Percentiles rank a stretch among this genome's conserved stretches.
Conservation (phyloP, 2,888 invertebrate species). For the Yponomeuta plumbellus region DNA sequence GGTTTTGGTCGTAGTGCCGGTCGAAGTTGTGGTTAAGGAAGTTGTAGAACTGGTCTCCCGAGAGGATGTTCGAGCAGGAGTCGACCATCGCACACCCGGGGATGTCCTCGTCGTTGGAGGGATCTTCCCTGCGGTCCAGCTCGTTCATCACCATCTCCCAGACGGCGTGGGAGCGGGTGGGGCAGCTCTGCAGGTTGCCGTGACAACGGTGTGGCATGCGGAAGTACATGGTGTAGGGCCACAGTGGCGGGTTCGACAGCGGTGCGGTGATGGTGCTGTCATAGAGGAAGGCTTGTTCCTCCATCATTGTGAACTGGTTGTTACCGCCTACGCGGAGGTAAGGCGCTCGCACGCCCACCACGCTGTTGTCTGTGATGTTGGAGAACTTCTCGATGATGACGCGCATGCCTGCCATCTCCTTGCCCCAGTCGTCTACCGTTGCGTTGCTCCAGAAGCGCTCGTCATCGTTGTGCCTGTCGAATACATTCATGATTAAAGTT, state of each 20-base stretch:
- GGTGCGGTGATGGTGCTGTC: conserved; percentile 97
- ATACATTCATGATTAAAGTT: conserved; percentile 4
- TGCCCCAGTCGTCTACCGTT: conserved; percentile 94
- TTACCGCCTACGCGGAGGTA: conserved; percentile 95
- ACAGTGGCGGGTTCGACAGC: conserved; percentile 92
- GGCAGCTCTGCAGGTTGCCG: conserved; percentile 93
- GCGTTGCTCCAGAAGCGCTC: conserved; percentile 96
- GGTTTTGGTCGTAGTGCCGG: conserved; percentile 92
- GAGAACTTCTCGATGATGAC: conserved; percentile 93
- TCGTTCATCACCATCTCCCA: conserved; percentile 99
- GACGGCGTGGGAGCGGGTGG: conserved; percentile 93
- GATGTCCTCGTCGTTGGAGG: conserved; percentile 90
- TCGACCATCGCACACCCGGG: conserved; percentile 97
- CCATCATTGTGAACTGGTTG: conserved; percentile 98
- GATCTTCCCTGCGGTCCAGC: conserved; percentile 93
- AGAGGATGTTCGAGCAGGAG: conserved; percentile 94
- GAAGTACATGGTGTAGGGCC: conserved; percentile 99
- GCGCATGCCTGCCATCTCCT: conserved; percentile 96
- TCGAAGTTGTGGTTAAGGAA: conserved; percentile 96
- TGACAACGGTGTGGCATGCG: conserved; percentile 96
- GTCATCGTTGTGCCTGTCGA: conserved; percentile 89
- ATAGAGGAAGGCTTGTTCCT: conserved; percentile 95
- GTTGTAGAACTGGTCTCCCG: conserved; percentile 95
- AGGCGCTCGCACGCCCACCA: conserved; percentile 93
- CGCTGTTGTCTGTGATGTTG: conserved; percentile 92